phyloP scores from a whole-genome alignment of 2,113 vertebrate genomes.

The Spermophilus dauricus region DNA sequence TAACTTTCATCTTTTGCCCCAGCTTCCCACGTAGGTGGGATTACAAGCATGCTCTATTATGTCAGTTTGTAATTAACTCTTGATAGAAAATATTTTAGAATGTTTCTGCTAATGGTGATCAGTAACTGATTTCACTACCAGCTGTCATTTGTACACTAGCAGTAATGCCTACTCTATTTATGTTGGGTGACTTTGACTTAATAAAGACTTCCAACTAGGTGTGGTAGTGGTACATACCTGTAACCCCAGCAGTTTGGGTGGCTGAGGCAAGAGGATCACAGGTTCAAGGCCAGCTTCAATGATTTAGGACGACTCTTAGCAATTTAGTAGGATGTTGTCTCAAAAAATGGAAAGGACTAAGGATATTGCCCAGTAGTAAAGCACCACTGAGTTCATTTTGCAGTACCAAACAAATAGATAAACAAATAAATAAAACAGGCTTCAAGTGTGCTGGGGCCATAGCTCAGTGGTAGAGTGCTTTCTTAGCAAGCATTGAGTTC shows the following conservation, averaged over 20 bases:
- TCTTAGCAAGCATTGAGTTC: no score
- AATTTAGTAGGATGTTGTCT: background rate
- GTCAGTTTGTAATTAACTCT: no score
- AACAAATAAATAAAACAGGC: no score
- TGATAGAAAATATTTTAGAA: no score
- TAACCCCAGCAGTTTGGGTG: background rate
- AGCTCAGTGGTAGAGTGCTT: background rate
- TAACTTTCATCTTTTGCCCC: no score
- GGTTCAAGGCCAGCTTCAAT: background rate
- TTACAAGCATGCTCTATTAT: no score
- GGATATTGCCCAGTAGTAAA: background rate
- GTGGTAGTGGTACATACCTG: no score
- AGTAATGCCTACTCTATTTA: background rate
- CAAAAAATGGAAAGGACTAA: background rate
- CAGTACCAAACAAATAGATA: background rate
- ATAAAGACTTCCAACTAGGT: background rate
- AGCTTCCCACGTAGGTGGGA: no score
- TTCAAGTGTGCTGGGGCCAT: background rate
- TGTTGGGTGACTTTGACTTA: constrained; percentile 1
- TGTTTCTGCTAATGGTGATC: background rate
- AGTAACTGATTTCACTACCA: background rate
- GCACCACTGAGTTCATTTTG: background rate
- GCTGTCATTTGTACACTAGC: background rate
- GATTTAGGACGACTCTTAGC: background rate
- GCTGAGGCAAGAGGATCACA: background rate